Percentiles rank a stretch among this genome's conserved stretches.
Conservation (phyloP, 1,140 invertebrate species). For the Rhopalosiphum padi region DNA sequence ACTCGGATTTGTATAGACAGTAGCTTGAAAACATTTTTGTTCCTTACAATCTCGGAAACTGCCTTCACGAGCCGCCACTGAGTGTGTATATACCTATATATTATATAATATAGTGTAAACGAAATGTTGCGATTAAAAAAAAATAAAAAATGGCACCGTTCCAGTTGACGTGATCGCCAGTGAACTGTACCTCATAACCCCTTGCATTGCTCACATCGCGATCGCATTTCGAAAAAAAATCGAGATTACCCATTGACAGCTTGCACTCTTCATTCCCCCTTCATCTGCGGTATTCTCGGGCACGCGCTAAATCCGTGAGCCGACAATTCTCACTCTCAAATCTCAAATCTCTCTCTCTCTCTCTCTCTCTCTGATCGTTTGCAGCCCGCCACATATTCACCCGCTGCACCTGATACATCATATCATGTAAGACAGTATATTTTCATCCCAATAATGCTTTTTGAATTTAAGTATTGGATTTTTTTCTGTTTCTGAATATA, state of each 20-base stretch:
- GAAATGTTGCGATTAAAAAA: not conserved
- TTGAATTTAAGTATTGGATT: no score
- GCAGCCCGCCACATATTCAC: no score
- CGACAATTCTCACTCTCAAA: not conserved
- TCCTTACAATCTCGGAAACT: not conserved
- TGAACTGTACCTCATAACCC: conserved; percentile 21
- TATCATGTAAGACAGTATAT: no score
- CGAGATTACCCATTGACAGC: conserved; percentile 32
- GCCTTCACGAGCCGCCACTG: no score
- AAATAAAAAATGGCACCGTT: not conserved
- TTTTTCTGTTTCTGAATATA: no score
- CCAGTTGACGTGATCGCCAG: conserved; percentile 21
- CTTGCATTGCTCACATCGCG: not conserved
- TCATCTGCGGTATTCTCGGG: not conserved
- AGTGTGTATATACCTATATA: no score
- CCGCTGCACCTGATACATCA: no score
- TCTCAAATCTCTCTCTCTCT: not conserved
- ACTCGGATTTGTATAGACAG: not conserved
- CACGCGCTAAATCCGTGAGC: not conserved
- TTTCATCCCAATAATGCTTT: no score
- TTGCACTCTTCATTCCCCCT: not conserved
- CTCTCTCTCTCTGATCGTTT: not conserved
- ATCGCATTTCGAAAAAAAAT: conserved; percentile 14
- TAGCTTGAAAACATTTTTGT: not conserved
- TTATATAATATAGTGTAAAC: not conserved